These are phyloP conservation scores for Drosophila willistoni DNA, from an alignment of 1,140 invertebrate species.

Conservation along the genomic window DNA sequence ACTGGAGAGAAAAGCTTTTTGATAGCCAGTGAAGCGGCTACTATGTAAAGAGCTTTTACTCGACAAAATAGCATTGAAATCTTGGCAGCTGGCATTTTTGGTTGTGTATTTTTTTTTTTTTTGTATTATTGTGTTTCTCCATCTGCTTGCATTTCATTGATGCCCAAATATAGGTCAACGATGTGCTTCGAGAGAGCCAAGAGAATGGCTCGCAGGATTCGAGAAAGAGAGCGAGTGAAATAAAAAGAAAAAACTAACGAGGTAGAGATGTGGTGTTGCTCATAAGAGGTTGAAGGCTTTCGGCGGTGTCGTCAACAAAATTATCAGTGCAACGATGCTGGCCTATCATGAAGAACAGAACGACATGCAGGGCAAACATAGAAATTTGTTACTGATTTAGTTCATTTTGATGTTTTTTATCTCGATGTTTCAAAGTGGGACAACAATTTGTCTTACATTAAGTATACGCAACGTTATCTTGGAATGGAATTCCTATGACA, in stretches of 20 bases:
- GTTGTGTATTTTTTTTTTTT: not conserved
- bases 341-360: conserved; percentile 23
- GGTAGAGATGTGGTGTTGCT: not conserved
- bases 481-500: conserved; percentile 57
- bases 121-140: conserved; percentile 4
- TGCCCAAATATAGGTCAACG: conserved; percentile 82
- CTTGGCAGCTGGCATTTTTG: conserved; percentile 18
- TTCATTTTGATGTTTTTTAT: not conserved
- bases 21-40: conserved; percentile 40
- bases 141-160: conserved; percentile 75
- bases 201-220: not conserved
- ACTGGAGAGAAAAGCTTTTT: conserved; percentile 8
- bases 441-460: conserved; percentile 52
- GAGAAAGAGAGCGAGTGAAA: conserved; percentile 11
- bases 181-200: conserved; percentile 46
- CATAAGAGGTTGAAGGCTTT: not conserved
- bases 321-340: conserved; percentile 64
- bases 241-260: conserved; percentile 30
- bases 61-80: conserved; percentile 49
- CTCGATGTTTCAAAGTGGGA: conserved; percentile 22
- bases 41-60: conserved; percentile 50
- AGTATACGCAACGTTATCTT: conserved; percentile 67
- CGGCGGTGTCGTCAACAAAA: conserved; percentile 44
- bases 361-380: conserved; percentile 51
- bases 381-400: conserved; percentile 52